These are phyloP conservation scores for Hybos culiciformis DNA, from an alignment of 2,888 invertebrate species.

Conservation along the genomic window DNA sequence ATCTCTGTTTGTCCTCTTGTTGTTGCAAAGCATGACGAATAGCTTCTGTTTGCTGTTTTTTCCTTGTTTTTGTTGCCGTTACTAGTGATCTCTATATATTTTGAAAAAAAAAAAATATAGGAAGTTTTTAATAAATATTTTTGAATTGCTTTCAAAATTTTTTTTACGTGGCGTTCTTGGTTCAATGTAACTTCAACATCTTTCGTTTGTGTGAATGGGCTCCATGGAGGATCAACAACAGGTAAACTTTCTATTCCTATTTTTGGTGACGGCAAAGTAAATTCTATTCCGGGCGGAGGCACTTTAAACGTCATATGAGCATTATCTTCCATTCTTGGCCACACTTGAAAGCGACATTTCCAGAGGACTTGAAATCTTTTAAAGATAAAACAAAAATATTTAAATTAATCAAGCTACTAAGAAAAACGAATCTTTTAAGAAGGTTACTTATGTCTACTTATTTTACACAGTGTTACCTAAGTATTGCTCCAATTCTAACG, in stretches of 20 bases:
- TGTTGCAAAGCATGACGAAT: constrained; percentile 90
- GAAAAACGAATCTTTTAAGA: not conserved
- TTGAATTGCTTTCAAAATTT: constrained; percentile 6
- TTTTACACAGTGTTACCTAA: constrained; percentile 38
- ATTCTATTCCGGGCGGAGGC: constrained; percentile 97
- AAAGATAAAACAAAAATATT: not conserved
- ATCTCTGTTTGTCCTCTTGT: constrained; percentile 87
- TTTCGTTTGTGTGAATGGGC: constrained; percentile 93
- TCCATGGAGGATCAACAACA: constrained; percentile 98
- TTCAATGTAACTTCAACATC: constrained; percentile 98
- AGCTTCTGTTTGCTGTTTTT: constrained; percentile 97
- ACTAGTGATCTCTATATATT: constrained; percentile 68
- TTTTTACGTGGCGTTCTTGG: constrained; percentile 81
- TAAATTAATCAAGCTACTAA: not conserved
- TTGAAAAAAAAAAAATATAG: constrained; percentile 4
- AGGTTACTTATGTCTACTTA: not conserved
- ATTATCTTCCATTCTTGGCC: constrained; percentile 98
- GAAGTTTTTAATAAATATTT: constrained; percentile 1
- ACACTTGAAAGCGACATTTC: constrained; percentile 94
- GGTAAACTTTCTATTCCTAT: constrained; percentile 91
- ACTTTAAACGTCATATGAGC: constrained; percentile 94
- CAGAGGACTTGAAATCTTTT: constrained; percentile 81
- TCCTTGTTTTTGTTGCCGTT: constrained; percentile 94
- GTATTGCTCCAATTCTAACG: constrained; percentile 68
- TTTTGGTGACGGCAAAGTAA: constrained; percentile 96